phyloP scores from a whole-genome alignment of 2,113 vertebrate genomes.

The Eurypyga helias region DNA sequence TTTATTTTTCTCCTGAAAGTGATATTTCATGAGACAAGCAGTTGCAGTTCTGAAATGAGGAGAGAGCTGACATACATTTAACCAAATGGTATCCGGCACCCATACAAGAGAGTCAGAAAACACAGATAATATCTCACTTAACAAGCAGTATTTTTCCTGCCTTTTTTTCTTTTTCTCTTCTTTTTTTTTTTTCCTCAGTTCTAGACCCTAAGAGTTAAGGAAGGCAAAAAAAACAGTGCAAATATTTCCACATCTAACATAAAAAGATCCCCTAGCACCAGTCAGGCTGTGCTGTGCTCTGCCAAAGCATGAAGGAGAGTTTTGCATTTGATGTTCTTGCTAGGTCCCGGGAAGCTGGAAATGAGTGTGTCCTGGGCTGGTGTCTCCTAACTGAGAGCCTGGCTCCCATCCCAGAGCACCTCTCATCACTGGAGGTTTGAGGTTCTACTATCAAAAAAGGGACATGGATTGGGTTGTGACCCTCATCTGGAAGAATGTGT shows the following conservation, averaged over 20 bases:
- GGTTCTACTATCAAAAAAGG: neutral
- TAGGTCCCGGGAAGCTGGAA: neutral
- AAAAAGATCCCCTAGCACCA: neutral
- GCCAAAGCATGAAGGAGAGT: neutral
- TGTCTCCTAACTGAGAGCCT: neutral
- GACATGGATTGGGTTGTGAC: neutral
- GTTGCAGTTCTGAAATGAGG: constrained; percentile 76
- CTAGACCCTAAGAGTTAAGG: constrained; percentile 9
- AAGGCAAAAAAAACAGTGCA: neutral
- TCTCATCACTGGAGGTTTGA: neutral
- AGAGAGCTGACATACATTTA: constrained; percentile 70
- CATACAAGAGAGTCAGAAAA: constrained; percentile 47
- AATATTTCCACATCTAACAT: constrained; percentile 26
- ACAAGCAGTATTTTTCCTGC: constrained; percentile 62
- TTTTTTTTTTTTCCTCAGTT: neutral
- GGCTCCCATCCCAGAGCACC: neutral
- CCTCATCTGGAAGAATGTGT: neutral
- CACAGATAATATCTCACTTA: constrained; percentile 71
- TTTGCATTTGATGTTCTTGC: neutral
- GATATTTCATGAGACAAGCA: constrained; percentile 70
- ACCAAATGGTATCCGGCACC: constrained; percentile 64
- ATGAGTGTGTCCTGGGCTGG: neutral
- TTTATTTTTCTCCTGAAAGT: constrained; percentile 68
- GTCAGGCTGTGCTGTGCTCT: neutral
- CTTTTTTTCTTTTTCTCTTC: neutral